phyloP scores from a whole-genome alignment of 2,113 vertebrate genomes.

The Colius striatus region DNA sequence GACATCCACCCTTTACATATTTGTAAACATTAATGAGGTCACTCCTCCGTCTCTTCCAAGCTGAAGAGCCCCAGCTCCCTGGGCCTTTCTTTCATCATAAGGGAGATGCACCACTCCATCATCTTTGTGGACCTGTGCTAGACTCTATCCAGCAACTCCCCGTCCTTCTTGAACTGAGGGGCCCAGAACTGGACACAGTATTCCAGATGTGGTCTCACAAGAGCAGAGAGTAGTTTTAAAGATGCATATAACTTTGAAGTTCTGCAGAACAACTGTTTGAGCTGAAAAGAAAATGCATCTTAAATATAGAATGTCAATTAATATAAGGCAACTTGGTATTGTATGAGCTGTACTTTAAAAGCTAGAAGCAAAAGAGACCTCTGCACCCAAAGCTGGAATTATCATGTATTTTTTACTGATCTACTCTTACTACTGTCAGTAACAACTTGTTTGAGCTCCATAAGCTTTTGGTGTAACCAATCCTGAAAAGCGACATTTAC shows the following conservation, averaged over 20 bases:
- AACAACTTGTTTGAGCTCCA: neutral
- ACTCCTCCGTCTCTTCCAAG: too few relatives aligned
- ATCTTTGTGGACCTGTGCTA: too few relatives aligned
- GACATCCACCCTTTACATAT: too few relatives aligned
- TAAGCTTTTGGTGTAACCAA: neutral
- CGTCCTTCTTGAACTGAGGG: too few relatives aligned
- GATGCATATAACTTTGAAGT: neutral
- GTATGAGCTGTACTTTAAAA: neutral
- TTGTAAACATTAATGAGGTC: too few relatives aligned
- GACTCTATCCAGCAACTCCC: too few relatives aligned
- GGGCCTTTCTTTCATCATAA: too few relatives aligned
- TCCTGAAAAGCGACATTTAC: neutral
- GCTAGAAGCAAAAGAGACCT: neutral
- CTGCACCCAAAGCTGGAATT: neutral
- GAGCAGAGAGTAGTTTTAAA: neutral
- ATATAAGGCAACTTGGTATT: neutral
- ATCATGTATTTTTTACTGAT: neutral
- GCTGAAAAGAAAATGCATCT: neutral
- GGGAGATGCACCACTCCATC: too few relatives aligned
- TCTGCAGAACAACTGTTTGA: neutral
- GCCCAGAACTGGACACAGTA: too few relatives aligned
- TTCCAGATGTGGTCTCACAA: too few relatives aligned
- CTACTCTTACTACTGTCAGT: neutral
- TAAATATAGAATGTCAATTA: neutral
- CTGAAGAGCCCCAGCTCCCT: too few relatives aligned